These are phyloP conservation scores for Hypsibius dujardini DNA, from an alignment of 1,140 invertebrate genomes.

Conservation along the genomic window DNA sequence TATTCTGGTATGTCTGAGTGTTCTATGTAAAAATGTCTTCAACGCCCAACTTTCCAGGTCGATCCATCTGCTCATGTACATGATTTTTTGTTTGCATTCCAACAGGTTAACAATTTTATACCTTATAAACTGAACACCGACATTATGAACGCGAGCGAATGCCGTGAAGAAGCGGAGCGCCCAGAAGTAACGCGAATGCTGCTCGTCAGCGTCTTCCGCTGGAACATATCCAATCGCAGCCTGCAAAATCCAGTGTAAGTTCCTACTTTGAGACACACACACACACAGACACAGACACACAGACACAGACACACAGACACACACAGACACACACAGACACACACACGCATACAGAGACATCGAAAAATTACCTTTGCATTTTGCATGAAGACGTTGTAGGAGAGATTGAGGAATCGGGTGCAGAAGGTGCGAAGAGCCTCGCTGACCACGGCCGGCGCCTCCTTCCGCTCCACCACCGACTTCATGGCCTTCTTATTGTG, in stretches of 20 bases:
- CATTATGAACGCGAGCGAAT: constrained; percentile 67
- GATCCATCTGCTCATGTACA: no score
- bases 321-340: no score
- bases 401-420: constrained; percentile 68
- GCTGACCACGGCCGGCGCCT: no score
- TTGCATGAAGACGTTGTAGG: constrained; percentile 77
- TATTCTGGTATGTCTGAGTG: no score
- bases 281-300: no score
- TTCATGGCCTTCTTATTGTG: no score
- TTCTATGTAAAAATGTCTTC: no score
- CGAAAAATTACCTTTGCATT: constrained; percentile 44
- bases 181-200: constrained; percentile 86
- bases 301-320: no score
- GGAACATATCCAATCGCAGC: constrained; percentile 44
- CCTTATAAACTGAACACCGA: constrained; percentile 71
- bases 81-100: no score
- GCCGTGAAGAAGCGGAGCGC: constrained; percentile 88
- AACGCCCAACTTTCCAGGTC: no score
- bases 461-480: constrained; percentile 27
- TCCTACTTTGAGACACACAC: no score
- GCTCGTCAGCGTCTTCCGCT: constrained; percentile 43
- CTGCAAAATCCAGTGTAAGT: constrained; percentile 22
- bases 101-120: constrained; percentile 31
- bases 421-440: constrained; percentile 49
- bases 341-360: constrained; percentile 19